Conservation (phyloP, 2,888 invertebrate species). For the Drosophila hamatofila region DNA sequence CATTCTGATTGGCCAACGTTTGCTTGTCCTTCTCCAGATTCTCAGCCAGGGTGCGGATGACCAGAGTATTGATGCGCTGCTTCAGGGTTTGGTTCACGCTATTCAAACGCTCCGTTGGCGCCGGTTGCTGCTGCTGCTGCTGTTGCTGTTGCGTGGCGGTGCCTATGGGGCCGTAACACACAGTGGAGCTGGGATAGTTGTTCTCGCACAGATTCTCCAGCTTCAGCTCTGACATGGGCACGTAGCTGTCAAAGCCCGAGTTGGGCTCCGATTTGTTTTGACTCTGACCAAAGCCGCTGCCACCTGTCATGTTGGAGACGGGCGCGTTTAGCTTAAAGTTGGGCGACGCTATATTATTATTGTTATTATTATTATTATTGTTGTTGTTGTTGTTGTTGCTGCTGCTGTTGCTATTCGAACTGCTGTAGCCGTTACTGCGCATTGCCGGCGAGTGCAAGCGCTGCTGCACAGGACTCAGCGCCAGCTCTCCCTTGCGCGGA, state of each 20-base stretch:
- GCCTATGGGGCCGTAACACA: conserved; percentile 85
- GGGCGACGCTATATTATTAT: conserved; percentile 75
- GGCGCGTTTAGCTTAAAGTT: conserved; percentile 85
- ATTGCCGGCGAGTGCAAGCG: conserved; percentile 80
- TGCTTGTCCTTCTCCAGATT: conserved; percentile 88
- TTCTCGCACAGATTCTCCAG: conserved; percentile 85
- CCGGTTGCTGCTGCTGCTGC: conserved; percentile 31
- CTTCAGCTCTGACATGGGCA: conserved; percentile 83
- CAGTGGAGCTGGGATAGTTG: conserved; percentile 86
- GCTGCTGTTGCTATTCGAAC: conserved; percentile 41
- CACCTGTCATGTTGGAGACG: conserved; percentile 81
- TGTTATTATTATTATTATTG: conserved; percentile 63
- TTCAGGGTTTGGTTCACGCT: conserved; percentile 91
- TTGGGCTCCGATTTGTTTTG: conserved; percentile 83
- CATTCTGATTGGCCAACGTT: conserved; percentile 81
- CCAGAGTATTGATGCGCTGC: conserved; percentile 94
- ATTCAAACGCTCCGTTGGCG: conserved; percentile 79
- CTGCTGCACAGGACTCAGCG: conserved; percentile 77
- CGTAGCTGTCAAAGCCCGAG: conserved; percentile 85
- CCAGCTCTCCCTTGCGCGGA: conserved; percentile 21
- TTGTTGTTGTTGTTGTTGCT: conserved; percentile 57
- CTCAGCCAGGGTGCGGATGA: conserved; percentile 95
- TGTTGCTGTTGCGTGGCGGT: conserved; percentile 38
- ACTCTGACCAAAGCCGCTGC: conserved; percentile 53
- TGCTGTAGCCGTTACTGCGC: conserved; percentile 69